phyloP scores from a whole-genome alignment of 2,888 invertebrate species.

The Caenorhabditis drosophilae region DNA sequence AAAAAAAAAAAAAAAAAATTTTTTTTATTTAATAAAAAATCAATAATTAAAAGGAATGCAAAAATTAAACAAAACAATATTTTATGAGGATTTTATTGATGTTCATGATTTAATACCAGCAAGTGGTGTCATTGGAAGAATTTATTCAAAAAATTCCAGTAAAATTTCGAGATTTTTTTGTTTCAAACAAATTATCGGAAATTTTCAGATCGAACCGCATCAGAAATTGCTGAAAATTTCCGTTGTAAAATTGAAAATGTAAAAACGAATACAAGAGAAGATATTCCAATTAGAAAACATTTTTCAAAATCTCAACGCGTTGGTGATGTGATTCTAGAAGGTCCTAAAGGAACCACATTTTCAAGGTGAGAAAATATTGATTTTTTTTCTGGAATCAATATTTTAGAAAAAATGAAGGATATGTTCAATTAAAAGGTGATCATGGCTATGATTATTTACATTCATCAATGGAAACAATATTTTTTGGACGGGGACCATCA shows the following conservation, averaged over 20 bases:
- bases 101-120: slow-evolving; percentile 45
- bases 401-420: slow-evolving; percentile 36
- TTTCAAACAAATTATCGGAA: too few relatives aligned
- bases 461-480: slow-evolving; percentile 60
- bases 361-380: slow-evolving; percentile 23
- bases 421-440: slow-evolving; percentile 53
- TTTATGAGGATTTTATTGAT: slow-evolving; percentile 46
- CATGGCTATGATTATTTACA: slow-evolving; percentile 64
- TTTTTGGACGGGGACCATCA: slow-evolving; percentile 63
- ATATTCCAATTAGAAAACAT: slow-evolving; percentile 55
- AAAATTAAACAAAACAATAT: slow-evolving; percentile 44
- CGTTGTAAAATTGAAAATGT: slow-evolving; percentile 53
- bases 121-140: slow-evolving; percentile 59
- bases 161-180: not conserved
- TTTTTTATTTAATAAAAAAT: too few relatives aligned
- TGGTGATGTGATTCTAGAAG: slow-evolving; percentile 61
- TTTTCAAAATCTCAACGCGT: slow-evolving; percentile 51
- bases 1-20: too few relatives aligned
- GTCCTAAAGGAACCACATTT: slow-evolving; percentile 59
- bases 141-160: slow-evolving; percentile 53
- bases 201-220: not conserved
- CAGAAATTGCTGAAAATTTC: slow-evolving; percentile 46
- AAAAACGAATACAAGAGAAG: slow-evolving; percentile 48
- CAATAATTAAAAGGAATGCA: too few relatives aligned
- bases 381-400: not conserved